Percentiles rank a stretch among this genome's conserved stretches.
phyloP scores from a whole-genome alignment of 2,113 vertebrate genomes.

The Machaerirhynchus nigripectus region DNA sequence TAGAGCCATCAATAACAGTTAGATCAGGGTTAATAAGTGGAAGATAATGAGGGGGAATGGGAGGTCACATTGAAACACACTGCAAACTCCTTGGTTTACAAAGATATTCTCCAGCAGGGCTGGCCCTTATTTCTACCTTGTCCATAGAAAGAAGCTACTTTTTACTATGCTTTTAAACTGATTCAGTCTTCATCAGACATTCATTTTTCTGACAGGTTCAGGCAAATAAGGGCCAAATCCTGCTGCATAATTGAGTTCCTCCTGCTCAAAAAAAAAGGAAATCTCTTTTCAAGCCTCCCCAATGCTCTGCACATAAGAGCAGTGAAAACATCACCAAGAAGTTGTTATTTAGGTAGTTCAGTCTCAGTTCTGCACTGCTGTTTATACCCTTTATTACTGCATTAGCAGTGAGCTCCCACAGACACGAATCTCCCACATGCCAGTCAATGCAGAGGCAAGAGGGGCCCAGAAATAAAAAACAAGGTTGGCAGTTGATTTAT shows the following conservation, averaged over 20 bases:
- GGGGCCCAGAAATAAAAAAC: not conserved
- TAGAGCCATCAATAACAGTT: slow-evolving; percentile 66
- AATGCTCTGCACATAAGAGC: not conserved
- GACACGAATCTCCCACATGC: not conserved
- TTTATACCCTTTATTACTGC: not conserved
- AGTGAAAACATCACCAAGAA: not conserved
- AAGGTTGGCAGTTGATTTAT: not conserved
- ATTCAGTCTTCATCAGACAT: not conserved
- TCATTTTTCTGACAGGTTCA: not conserved
- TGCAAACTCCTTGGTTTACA: slow-evolving; percentile 3
- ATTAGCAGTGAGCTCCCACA: not conserved
- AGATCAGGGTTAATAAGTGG: slow-evolving; percentile 63
- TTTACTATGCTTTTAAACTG: not conserved
- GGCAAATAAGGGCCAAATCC: not conserved
- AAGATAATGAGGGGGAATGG: slow-evolving; percentile 58
- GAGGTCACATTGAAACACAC: slow-evolving; percentile 54
- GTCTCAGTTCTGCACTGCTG: not conserved
- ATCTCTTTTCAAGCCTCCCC: not conserved
- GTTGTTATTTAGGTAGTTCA: not conserved
- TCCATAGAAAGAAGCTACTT: not conserved
- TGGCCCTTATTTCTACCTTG: not conserved
- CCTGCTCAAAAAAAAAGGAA: not conserved
- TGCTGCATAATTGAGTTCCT: not conserved
- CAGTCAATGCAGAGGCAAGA: not conserved
- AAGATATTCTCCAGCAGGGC: not conserved